These are phyloP conservation scores for Acanthisitta chloris DNA, from an alignment of 2,113 vertebrate genomes.

Conservation along the genomic window DNA sequence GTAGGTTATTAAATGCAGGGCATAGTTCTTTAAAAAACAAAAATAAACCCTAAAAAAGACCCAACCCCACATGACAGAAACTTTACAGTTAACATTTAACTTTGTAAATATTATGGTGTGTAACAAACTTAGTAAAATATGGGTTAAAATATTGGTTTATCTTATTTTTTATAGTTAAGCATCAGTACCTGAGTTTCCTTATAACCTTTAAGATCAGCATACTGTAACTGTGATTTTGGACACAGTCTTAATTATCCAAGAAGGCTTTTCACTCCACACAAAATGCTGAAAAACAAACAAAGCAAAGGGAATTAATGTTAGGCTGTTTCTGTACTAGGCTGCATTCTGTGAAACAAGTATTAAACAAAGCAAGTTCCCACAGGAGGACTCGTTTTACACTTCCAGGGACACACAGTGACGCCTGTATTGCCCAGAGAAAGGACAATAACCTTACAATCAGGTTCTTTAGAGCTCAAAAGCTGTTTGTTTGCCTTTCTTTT, in stretches of 20 bases:
- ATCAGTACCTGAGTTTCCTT: slow-evolving; percentile 65
- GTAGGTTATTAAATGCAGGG: slow-evolving; percentile 73
- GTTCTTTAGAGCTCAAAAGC: slow-evolving; percentile 60
- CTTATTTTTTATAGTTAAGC: slow-evolving; percentile 73
- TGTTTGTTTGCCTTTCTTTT: slow-evolving; percentile 27
- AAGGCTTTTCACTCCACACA: slow-evolving; percentile 60
- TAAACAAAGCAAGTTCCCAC: slow-evolving; percentile 23
- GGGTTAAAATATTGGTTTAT: slow-evolving; percentile 75
- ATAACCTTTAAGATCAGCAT: slow-evolving; percentile 40
- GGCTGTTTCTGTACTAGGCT: slow-evolving; percentile 27
- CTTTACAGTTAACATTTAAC: slow-evolving; percentile 73
- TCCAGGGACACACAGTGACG: slow-evolving; percentile 44
- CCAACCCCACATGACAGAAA: slow-evolving; percentile 49
- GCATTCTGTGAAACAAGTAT: slow-evolving; percentile 63
- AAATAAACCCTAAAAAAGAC: not conserved
- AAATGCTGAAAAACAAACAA: slow-evolving; percentile 52
- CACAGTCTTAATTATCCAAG: slow-evolving; percentile 51
- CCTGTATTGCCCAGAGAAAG: slow-evolving; percentile 73
- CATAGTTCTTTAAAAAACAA: slow-evolving; percentile 65
- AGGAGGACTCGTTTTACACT: slow-evolving; percentile 28
- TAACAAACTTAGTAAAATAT: slow-evolving; percentile 75
- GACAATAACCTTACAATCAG: slow-evolving; percentile 56
- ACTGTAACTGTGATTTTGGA: slow-evolving; percentile 37
- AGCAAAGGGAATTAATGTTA: slow-evolving; percentile 43
- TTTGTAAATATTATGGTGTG: slow-evolving; percentile 76